phyloP scores from a whole-genome alignment of 2,888 invertebrate genomes.

The Priocnemis perturbator region DNA sequence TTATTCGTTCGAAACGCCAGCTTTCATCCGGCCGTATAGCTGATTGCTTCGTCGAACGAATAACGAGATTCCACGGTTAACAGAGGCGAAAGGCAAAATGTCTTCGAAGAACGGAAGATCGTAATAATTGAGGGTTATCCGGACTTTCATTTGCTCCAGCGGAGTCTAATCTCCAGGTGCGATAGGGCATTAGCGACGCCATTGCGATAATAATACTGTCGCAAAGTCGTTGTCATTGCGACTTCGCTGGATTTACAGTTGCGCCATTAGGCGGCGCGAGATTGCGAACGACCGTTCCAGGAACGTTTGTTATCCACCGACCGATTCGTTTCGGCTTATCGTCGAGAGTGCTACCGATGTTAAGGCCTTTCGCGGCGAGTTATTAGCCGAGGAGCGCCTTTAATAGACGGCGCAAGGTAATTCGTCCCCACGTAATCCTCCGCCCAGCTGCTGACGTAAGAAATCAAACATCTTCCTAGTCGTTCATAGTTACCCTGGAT shows the following conservation, averaged over 20 bases:
- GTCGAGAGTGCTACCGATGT: background rate
- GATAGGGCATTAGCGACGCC: conserved; percentile 8
- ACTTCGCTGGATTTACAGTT: conserved; percentile 35
- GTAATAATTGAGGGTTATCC: conserved; percentile 30
- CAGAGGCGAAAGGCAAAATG: conserved; percentile 5
- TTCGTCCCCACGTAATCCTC: too few relatives aligned
- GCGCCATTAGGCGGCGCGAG: conserved; percentile 30
- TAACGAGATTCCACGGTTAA: background rate
- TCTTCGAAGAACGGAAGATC: conserved; percentile 22
- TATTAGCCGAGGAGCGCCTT: too few relatives aligned
- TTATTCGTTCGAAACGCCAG: too few relatives aligned
- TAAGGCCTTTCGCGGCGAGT: conserved; percentile 7
- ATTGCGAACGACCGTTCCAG: conserved; percentile 29
- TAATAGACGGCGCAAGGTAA: too few relatives aligned
- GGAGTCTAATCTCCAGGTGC: conserved; percentile 25
- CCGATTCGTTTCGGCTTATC: conserved; percentile 14
- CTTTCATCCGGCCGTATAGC: background rate
- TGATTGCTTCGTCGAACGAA: too few relatives aligned
- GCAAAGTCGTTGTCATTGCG: conserved; percentile 22
- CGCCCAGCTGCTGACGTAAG: too few relatives aligned
- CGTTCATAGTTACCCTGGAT: too few relatives aligned
- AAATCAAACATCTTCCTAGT: too few relatives aligned
- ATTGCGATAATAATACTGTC: conserved; percentile 32
- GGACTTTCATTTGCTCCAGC: conserved; percentile 28
- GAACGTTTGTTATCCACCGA: conserved; percentile 19